Base-by-base conservation (phyloP, 2,888 invertebrate species). In the Cataglyphis altisquamis region DNA sequence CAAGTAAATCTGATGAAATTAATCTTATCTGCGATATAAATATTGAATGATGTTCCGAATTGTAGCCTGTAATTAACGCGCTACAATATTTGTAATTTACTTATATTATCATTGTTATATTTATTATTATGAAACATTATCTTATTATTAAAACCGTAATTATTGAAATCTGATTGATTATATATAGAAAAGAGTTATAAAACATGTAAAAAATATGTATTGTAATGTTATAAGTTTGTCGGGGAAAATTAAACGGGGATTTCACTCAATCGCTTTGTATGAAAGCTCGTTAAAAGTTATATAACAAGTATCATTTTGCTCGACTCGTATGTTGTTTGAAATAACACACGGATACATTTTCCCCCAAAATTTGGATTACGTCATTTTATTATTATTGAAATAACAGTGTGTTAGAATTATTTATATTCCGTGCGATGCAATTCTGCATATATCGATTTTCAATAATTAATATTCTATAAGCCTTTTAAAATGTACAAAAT, bases 21-120 rank as follows among this genome's bases (percentile, higher is more conserved):
- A 45, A 45, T 15, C 15, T 74, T 12, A n/a, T 21, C 36, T 21
- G 21, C 15, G 55, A 60, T 72, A 60, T 72, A 39, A 72, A 72
- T 39, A 25, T 29, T 39, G 39, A 36, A 8, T 3, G 15, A 57
- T 12, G 55, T 72, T 29, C 21, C 25, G 18, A 9, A 15, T n/a
- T 41, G 12, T 64, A 64, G 12, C 8, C 21, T 39, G 8, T 64
- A 36, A 39, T 10, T 21, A 41, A 41, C 18, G 41, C 41, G 41
- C 25, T n/a, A 3, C 15, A 41, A 41, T 25, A 66, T 41, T 66
- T 66, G 15, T 66, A 32, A 66, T 41, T 41, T 29, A 21, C 6
- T 8, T 41, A 12, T 12, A 3, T 15, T 36, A 36, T 5, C 12
- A 36, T 64, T 36, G 21, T 52, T 52, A 52, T 48, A 48, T 52